phyloP scores from a whole-genome alignment of 2,888 invertebrate genomes.

The Hirudinaria manillensis region DNA sequence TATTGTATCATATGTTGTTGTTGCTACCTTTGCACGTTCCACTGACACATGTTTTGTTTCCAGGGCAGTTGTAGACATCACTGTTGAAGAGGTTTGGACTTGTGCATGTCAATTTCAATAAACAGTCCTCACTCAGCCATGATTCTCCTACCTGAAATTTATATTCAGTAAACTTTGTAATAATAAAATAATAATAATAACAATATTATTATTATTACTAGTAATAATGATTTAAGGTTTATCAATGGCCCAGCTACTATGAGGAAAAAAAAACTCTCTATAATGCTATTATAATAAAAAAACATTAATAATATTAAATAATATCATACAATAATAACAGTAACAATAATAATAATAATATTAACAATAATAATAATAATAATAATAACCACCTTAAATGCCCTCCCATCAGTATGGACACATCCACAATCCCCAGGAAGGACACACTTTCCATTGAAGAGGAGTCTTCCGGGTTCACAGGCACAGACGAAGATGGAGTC shows the following conservation, averaged over 20 bases:
- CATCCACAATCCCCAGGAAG: slow-evolving; percentile 19
- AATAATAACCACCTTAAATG: slow-evolving; percentile 3
- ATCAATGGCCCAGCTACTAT: too few relatives aligned
- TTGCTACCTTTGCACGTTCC: not conserved
- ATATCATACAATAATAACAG: not conserved
- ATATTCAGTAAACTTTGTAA: too few relatives aligned
- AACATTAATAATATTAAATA: not conserved
- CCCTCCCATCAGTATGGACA: not conserved
- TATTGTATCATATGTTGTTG: too few relatives aligned
- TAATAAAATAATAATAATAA: too few relatives aligned
- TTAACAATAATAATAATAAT: not conserved
- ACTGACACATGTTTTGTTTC: not conserved
- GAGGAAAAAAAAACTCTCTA: too few relatives aligned
- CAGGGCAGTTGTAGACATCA: not conserved
- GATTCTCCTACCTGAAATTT: not conserved
- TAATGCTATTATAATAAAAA: too few relatives aligned
- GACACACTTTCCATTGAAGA: slow-evolving; percentile 26
- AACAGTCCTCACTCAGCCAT: not conserved
- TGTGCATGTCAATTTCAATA: slow-evolving; percentile 1
- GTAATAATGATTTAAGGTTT: too few relatives aligned
- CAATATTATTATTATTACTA: too few relatives aligned
- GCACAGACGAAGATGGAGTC: slow-evolving; percentile 11
- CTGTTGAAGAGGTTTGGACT: not conserved
- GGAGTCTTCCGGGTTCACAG: slow-evolving; percentile 17
- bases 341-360: not conserved